Percentiles rank a stretch among this genome's conserved stretches.
Evolutionary conservation across 2,113 vertebrate species (phyloP).

Genomic region (Sturnus vulgaris): DNA sequence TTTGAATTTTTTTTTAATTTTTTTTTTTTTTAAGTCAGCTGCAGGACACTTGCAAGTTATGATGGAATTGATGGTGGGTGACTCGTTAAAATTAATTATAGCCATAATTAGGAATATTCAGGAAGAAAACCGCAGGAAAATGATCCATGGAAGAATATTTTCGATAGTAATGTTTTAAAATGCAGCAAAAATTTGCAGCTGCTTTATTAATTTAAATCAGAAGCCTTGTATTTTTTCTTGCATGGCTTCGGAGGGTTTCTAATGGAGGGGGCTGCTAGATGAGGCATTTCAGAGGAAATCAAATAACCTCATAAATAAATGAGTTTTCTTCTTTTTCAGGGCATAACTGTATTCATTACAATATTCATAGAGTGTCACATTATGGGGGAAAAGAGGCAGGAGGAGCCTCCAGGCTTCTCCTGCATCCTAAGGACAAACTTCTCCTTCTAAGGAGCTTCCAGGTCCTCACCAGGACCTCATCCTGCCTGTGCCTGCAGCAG

Average conservation of each 20-base stretch:
- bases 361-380: not conserved
- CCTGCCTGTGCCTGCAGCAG: not conserved
- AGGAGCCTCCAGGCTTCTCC: not conserved
- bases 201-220: slow-evolving; percentile 64
- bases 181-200: slow-evolving; percentile 38
- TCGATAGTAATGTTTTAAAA: slow-evolving; percentile 17
- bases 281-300: slow-evolving; percentile 52
- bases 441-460: not conserved
- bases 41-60: slow-evolving; percentile 51
- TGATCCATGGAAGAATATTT: slow-evolving; percentile 46
- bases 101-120: slow-evolving; percentile 61
- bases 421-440: not conserved
- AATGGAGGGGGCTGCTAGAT: slow-evolving; percentile 23
- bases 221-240: slow-evolving; percentile 5
- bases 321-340: slow-evolving; percentile 7
- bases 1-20: not conserved
- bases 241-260: slow-evolving; percentile 3
- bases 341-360: not conserved
- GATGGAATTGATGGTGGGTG: slow-evolving; percentile 42
- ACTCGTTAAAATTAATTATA: slow-evolving; percentile 70
- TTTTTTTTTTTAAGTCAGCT: slow-evolving; percentile 12
- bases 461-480: not conserved
- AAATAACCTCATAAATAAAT: slow-evolving; percentile 51
- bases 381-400: not conserved
- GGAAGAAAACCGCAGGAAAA: slow-evolving; percentile 53